These are phyloP conservation scores for Cosmorhoe ocellata DNA, from an alignment of 2,888 invertebrate species.

Conservation along the genomic window DNA sequence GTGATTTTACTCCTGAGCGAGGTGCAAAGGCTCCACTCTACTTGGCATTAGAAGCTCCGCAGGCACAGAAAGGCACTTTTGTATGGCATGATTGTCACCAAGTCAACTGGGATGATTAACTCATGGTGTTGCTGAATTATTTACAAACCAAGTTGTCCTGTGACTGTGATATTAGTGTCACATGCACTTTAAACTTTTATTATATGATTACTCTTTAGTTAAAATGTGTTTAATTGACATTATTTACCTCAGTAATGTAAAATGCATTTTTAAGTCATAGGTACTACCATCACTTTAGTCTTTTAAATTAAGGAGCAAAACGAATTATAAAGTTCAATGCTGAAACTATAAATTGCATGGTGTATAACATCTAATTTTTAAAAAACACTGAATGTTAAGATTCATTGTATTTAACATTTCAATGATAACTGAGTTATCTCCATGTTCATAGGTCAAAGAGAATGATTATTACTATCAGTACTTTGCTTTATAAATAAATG, in stretches of 20 bases:
- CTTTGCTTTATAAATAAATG: conserved; percentile 15
- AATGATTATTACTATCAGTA: conserved; percentile 16
- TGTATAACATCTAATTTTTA: conserved; percentile 15
- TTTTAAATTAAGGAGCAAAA: conserved; percentile 3
- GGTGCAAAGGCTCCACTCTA: conserved; percentile 72
- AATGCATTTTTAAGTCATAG: not conserved
- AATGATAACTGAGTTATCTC: conserved; percentile 21
- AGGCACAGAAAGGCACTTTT: conserved; percentile 71
- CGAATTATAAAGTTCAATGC: conserved; percentile 5
- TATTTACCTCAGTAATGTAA: conserved; percentile 13
- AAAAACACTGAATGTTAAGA: conserved; percentile 10
- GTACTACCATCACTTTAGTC: not conserved
- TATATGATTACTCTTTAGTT: conserved; percentile 66
- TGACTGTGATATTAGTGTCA: conserved; percentile 76
- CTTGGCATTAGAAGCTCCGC: conserved; percentile 72
- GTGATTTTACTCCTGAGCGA: conserved; percentile 71
- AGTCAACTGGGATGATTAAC: conserved; percentile 79
- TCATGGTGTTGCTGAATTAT: conserved; percentile 50
- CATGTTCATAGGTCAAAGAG: conserved; percentile 16
- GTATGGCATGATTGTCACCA: conserved; percentile 77
- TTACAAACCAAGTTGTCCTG: conserved; percentile 63
- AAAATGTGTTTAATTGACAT: conserved; percentile 48
- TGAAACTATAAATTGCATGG: conserved; percentile 15
- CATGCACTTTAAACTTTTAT: conserved; percentile 71
- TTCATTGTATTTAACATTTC: conserved; percentile 4